A percentile compares a stretch with the other conserved stretches of the same genome.
phyloP scores from a whole-genome alignment of 2,888 invertebrate genomes.

The Seira ritae region DNA sequence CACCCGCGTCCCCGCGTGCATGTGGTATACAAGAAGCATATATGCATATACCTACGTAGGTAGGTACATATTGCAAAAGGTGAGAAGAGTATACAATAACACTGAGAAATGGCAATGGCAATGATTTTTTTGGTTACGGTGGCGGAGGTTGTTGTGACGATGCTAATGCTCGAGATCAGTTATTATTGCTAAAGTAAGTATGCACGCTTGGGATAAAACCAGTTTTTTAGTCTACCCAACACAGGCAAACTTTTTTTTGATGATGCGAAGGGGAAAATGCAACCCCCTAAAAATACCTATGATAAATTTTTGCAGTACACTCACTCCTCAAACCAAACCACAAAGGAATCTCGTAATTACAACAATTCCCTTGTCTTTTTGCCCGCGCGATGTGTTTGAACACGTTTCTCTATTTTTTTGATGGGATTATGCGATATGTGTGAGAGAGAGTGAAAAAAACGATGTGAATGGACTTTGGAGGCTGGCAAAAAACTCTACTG shows the following conservation, averaged over 20 bases:
- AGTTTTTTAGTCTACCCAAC: background rate
- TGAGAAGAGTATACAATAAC: slow-evolving; percentile 14
- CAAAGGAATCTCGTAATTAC: slow-evolving; percentile 63
- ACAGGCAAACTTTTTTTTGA: slow-evolving; percentile 1
- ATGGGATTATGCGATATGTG: slow-evolving; percentile 29
- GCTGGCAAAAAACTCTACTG: slow-evolving; percentile 65
- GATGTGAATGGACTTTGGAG: slow-evolving; percentile 66
- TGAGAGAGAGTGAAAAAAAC: slow-evolving; percentile 44
- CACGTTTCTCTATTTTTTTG: slow-evolving; percentile 35
- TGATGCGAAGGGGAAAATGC: background rate
- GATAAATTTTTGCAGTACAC: background rate
- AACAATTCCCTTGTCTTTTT: slow-evolving; percentile 52
- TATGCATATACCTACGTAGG: background rate
- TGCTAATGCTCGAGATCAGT: background rate
- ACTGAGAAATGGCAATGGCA: slow-evolving; percentile 7
- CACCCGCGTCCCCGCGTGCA: no score
- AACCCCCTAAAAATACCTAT: slow-evolving; percentile 3
- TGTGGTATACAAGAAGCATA: background rate
- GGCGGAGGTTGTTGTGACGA: background rate
- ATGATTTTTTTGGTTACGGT: background rate
- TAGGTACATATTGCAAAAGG: background rate
- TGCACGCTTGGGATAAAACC: slow-evolving; percentile 9
- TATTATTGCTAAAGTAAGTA: background rate
- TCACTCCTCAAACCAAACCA: slow-evolving; percentile 19
- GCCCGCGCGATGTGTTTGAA: slow-evolving; percentile 26